These are phyloP conservation scores for Amphiduros pacificus DNA, from an alignment of 2,888 invertebrate genomes.

Conservation along the genomic window DNA sequence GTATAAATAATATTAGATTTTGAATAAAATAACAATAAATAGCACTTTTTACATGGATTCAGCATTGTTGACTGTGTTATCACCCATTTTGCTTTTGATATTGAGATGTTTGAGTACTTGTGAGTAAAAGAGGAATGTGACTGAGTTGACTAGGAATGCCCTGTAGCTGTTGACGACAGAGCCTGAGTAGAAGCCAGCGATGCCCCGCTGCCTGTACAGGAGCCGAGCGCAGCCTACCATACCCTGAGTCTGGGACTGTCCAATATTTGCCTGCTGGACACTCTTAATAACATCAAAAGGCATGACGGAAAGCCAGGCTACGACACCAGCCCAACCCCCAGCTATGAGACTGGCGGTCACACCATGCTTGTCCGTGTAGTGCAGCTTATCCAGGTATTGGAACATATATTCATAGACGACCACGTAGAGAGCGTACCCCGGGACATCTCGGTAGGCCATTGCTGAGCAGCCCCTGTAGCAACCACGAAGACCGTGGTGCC, in stretches of 20 bases:
- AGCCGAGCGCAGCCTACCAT: constrained; percentile 66
- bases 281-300: constrained; percentile 78
- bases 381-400: constrained; percentile 59
- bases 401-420: constrained; percentile 63
- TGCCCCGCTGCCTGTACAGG: constrained; percentile 66
- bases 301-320: constrained; percentile 71
- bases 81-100: too few relatives aligned
- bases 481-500: too few relatives aligned
- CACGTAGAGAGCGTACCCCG: constrained; percentile 69
- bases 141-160: constrained; percentile 74
- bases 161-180: constrained; percentile 55
- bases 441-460: constrained; percentile 63
- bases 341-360: constrained; percentile 48
- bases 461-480: constrained; percentile 52
- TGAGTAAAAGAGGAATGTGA: constrained; percentile 65
- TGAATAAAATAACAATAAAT: too few relatives aligned
- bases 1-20: too few relatives aligned
- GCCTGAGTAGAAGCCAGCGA: constrained; percentile 68
- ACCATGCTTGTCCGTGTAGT: constrained; percentile 62
- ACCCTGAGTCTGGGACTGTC: constrained; percentile 63
- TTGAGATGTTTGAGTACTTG: too few relatives aligned
- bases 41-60: too few relatives aligned
- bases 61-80: too few relatives aligned
- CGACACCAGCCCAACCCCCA: constrained; percentile 63
- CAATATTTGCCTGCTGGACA: constrained; percentile 70